phyloP scores from a whole-genome alignment of 2,888 invertebrate species.

The Blastobasis adustella region DNA sequence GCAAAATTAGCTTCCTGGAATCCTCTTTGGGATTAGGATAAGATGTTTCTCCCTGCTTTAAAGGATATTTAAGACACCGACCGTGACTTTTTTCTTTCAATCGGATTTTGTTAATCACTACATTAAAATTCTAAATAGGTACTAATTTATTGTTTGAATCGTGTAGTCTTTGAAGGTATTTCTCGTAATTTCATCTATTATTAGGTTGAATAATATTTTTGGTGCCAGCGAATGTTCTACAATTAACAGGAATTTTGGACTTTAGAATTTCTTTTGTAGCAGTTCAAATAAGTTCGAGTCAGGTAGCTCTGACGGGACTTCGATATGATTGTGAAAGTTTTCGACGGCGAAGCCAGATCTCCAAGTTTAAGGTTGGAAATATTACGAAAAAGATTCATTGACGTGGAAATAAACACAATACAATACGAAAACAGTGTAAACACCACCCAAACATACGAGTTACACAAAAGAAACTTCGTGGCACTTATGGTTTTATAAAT shows the following conservation, averaged over 20 bases:
- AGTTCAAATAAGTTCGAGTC: constrained; percentile 17
- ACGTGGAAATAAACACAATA: constrained; percentile 6
- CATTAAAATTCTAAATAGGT: too few relatives aligned
- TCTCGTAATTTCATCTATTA: too few relatives aligned
- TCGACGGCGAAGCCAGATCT: constrained; percentile 2
- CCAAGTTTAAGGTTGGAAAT: constrained; percentile 4
- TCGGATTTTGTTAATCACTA: too few relatives aligned
- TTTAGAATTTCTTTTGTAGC: constrained; percentile 16
- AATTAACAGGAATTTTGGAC: constrained; percentile 5
- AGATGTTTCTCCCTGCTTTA: too few relatives aligned
- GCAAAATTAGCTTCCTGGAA: too few relatives aligned
- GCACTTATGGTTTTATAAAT: neutral
- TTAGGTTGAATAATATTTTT: neutral
- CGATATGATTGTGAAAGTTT: constrained; percentile 18
- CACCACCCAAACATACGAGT: neutral
- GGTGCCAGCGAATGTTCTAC: neutral
- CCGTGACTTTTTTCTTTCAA: too few relatives aligned
- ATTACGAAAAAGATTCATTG: constrained; percentile 5
- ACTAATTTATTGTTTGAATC: too few relatives aligned
- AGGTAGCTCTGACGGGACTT: constrained; percentile 16
- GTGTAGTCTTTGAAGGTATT: too few relatives aligned
- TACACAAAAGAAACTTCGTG: neutral
- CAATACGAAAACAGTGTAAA: neutral
- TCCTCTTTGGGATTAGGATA: too few relatives aligned
- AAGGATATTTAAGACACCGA: too few relatives aligned